A percentile compares a stretch with the other conserved stretches of the same genome.
Evolutionary conservation across 2,113 vertebrate species (phyloP).

Genomic region (Smithornis capensis): DNA sequence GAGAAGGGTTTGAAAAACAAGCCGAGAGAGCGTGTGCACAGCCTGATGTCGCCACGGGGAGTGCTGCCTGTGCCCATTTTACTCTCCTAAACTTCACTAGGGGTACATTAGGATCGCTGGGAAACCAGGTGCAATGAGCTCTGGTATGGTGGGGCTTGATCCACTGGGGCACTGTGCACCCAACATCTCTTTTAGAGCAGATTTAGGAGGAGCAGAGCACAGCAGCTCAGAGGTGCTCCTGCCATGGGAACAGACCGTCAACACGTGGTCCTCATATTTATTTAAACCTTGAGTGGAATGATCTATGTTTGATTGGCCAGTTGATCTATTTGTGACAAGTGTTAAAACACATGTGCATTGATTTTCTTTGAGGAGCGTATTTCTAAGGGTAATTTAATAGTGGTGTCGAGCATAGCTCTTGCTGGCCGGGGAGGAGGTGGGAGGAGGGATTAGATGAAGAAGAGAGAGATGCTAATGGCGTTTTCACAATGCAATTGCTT

Average conservation of each 20-base stretch:
- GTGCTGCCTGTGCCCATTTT: rapidly evolving
- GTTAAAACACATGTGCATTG: slow-evolving; percentile 76
- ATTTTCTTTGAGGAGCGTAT: slow-evolving; percentile 73
- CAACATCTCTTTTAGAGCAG: not conserved
- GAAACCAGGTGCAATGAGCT: not conserved
- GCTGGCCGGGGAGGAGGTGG: not conserved
- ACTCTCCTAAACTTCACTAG: rapidly evolving
- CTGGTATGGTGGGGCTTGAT: rapidly evolving
- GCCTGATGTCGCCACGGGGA: not conserved
- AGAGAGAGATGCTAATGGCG: slow-evolving; percentile 69
- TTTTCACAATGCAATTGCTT: slow-evolving; percentile 76
- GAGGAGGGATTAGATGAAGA: slow-evolving; percentile 63
- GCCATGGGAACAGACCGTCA: not conserved
- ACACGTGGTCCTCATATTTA: slow-evolving; percentile 11
- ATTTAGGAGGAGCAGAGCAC: not conserved
- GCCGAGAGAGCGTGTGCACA: not conserved
- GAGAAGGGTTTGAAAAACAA: not conserved
- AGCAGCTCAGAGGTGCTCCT: not conserved
- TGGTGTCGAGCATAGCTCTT: slow-evolving; percentile 72
- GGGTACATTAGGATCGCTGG: rapidly evolving
- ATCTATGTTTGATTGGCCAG: slow-evolving; percentile 65
- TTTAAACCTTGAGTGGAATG: slow-evolving; percentile 56
- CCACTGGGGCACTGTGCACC: rapidly evolving
- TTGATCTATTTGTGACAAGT: slow-evolving; percentile 77
- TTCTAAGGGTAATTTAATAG: slow-evolving; percentile 81